Percentiles rank a stretch among this genome's conserved stretches.
phyloP scores from a whole-genome alignment of 1,140 invertebrate genomes.

The Eriosoma lanigerum region DNA sequence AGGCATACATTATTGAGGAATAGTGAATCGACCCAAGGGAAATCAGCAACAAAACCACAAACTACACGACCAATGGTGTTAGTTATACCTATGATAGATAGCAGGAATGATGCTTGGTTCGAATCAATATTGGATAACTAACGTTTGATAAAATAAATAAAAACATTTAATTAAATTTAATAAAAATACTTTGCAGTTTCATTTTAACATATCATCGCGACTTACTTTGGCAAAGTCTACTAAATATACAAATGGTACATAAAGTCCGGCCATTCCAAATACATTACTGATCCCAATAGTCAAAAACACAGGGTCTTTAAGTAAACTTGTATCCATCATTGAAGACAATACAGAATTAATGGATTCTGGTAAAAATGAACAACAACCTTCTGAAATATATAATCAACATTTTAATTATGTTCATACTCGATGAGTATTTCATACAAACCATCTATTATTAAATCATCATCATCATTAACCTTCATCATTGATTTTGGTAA shows the following conservation, averaged over 20 bases:
- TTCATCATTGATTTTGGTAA: constrained; percentile 62
- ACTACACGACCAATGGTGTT: constrained; percentile 87
- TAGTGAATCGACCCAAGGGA: constrained; percentile 85
- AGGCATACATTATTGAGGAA: constrained; percentile 93
- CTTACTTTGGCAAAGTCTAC: constrained; percentile 76
- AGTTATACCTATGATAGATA: constrained; percentile 94
- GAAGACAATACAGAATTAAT: constrained; percentile 81
- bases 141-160: constrained; percentile 56
- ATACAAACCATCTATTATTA: constrained; percentile 15
- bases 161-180: constrained; percentile 16
- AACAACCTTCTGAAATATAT: constrained; percentile 57
- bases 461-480: constrained; percentile 57
- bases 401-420: not conserved
- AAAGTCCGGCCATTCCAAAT: constrained; percentile 91
- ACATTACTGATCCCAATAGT: constrained; percentile 92
- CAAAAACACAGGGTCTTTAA: constrained; percentile 89
- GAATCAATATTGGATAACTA: constrained; percentile 69
- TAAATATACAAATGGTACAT: constrained; percentile 93
- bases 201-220: not conserved
- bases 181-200: constrained; percentile 5
- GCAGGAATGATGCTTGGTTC: constrained; percentile 77
- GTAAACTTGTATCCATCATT: constrained; percentile 89
- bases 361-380: constrained; percentile 74
- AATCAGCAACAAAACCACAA: constrained; percentile 83
- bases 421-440: not conserved